Evolutionary conservation across 2,797 vertebrate genomes (phyloP).

Genomic region (Picus viridis): DNA sequence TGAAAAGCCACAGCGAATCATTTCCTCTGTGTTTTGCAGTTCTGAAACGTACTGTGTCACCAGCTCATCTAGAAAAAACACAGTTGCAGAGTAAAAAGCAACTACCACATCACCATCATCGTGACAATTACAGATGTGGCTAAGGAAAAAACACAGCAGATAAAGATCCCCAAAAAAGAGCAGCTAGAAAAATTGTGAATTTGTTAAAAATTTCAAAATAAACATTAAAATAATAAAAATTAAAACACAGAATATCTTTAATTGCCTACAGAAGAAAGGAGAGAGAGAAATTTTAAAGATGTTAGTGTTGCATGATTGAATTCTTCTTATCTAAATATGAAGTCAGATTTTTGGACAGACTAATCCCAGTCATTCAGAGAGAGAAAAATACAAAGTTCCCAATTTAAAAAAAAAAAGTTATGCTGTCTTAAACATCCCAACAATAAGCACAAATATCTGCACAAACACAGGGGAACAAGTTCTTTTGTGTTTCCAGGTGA

Average conservation of each 20-base stretch:
- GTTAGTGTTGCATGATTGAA: neutral
- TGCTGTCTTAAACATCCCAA: neutral
- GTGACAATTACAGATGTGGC: no score
- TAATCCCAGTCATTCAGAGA: neutral
- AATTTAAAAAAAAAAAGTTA: neutral
- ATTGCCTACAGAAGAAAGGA: neutral
- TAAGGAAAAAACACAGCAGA: neutral
- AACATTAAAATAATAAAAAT: no score
- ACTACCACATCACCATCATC: neutral
- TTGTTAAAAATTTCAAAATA: neutral
- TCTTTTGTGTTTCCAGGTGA: neutral
- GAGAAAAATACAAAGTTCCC: neutral
- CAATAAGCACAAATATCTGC: neutral
- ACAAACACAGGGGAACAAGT: neutral
- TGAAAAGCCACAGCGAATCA: constrained; percentile 89
- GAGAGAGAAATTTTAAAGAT: neutral
- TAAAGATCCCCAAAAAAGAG: neutral
- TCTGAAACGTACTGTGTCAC: constrained; percentile 83
- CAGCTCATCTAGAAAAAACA: constrained; percentile 80
- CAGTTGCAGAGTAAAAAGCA: neutral
- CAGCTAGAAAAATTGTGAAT: neutral
- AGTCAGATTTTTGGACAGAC: neutral
- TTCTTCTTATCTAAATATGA: neutral
- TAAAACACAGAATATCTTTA: neutral
- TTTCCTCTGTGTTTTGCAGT: constrained; percentile 84